A percentile compares a stretch with the other conserved stretches of the same genome.
phyloP scores from a whole-genome alignment of 2,888 invertebrate genomes.

The Caenorhabditis sp. region DNA sequence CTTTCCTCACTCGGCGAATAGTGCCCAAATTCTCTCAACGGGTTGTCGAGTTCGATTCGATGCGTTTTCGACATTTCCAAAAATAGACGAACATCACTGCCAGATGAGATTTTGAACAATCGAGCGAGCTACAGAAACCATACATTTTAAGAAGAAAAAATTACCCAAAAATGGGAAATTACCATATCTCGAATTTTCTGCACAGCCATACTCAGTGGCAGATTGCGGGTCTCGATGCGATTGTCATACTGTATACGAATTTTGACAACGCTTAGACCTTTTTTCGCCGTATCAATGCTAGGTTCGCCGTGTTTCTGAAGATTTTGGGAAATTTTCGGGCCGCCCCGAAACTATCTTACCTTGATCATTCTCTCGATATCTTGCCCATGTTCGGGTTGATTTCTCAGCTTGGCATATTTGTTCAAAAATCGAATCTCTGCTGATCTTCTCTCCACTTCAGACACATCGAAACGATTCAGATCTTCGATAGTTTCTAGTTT shows the following conservation, averaged over 20 bases:
- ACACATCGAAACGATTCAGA: slow-evolving; percentile 56
- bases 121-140: slow-evolving; percentile 33
- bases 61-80: slow-evolving; percentile 34
- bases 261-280: slow-evolving; percentile 36
- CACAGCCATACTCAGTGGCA: slow-evolving; percentile 38
- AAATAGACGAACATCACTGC: slow-evolving; percentile 18
- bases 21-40: slow-evolving; percentile 37
- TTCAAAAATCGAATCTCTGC: slow-evolving; percentile 55
- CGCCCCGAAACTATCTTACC: no score
- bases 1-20: slow-evolving; percentile 48
- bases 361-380: slow-evolving; percentile 40
- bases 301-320: slow-evolving; percentile 43
- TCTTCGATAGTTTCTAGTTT: slow-evolving; percentile 47
- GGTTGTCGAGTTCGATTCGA: slow-evolving; percentile 48
- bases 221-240: slow-evolving; percentile 22
- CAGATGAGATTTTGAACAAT: slow-evolving; percentile 29
- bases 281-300: slow-evolving; percentile 29
- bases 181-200: slow-evolving; percentile 47
- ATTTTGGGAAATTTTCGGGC: background rate
- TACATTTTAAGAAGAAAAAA: background rate
- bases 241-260: slow-evolving; percentile 33
- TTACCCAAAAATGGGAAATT: background rate
- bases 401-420: slow-evolving; percentile 41
- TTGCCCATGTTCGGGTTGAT: slow-evolving; percentile 27
- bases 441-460: slow-evolving; percentile 48